Evolutionary conservation across 2,888 invertebrate species (phyloP), one percentile per base, ranked within the genome.

Genomic region (Mystacides longicornis): DNA sequence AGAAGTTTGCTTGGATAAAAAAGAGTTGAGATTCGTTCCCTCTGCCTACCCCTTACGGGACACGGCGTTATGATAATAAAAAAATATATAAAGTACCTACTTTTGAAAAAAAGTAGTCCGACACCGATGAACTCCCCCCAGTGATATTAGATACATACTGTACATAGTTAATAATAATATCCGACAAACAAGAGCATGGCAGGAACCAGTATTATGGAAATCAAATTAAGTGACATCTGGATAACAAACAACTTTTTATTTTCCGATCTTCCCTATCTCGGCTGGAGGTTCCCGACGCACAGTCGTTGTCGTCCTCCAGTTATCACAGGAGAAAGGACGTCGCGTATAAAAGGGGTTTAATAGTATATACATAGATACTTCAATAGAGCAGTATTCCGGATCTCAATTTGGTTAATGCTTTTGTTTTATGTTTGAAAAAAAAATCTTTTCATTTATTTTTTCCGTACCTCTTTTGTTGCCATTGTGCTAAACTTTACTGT

Each of bases 201-300:
- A n/a, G n/a, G n/a, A n/a, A 37, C 37, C 3, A 37, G 37, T 37
- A 37, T 37, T 37, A 37, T 37, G 37, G 37, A 37, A 37, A 37
- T 37, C 37, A 37, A 37, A 37, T 37, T 37, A 37, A 37, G 37
- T 37, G 37, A 37, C 37, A 37, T 37, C 37, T 37, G 37, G 37
- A 37, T 37, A 37, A 37, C 37, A 37, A 37, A 5, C n/a, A n/a
- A 27, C 3, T 37, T 37, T 37, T 37, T 37, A 37, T 37, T 37
- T 37, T 37, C 16, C 37, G 37, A 37, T 37, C 37, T 16, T 14
- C 14, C 27, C 11, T 11, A 11, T 27, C 3, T 14, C n/a, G 14
- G 37, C 37, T n/a, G 16, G 16, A 37, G 37, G 37, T 37, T 37
- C 16, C 7, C n/a, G n/a, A n/a, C n/a, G n/a, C n/a, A n/a, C n/a